A percentile compares a stretch with the other conserved stretches of the same genome.
Conservation (phyloP, 2,113 vertebrate genomes). For the Pogona vitticeps region DNA sequence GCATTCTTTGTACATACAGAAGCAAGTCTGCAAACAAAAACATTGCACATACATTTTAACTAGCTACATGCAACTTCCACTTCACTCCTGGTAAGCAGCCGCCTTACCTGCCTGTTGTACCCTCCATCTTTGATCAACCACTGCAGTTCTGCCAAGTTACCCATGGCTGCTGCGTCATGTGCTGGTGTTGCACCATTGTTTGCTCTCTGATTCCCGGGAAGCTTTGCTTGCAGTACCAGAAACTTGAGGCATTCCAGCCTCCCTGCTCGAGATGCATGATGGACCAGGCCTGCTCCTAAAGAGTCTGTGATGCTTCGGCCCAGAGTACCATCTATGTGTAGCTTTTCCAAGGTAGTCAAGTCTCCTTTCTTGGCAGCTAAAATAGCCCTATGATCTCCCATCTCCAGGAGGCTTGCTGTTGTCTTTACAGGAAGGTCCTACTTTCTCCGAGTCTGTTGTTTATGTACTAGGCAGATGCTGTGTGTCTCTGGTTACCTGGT, state of each 20-base stretch:
- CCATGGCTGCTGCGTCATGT: slow-evolving; percentile 83
- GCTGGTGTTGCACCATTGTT: slow-evolving; percentile 82
- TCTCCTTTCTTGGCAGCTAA: slow-evolving; percentile 77
- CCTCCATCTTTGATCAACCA: slow-evolving; percentile 69
- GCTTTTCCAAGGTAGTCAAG: slow-evolving; percentile 69
- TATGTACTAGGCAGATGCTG: slow-evolving; percentile 25
- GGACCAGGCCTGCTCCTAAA: slow-evolving; percentile 82
- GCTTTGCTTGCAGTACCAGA: slow-evolving; percentile 74
- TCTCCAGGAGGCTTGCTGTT: slow-evolving; percentile 5
- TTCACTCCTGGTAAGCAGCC: neutral
- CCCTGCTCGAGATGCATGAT: slow-evolving; percentile 82
- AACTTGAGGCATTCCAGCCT: slow-evolving; percentile 81
- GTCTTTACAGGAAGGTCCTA: neutral
- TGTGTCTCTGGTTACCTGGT: slow-evolving; percentile 60
- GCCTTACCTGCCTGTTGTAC: slow-evolving; percentile 76
- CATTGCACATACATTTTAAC: neutral
- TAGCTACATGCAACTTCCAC: neutral
- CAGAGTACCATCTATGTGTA: slow-evolving; percentile 72
- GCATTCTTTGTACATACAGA: neutral
- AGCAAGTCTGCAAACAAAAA: neutral
- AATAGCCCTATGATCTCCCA: slow-evolving; percentile 75
- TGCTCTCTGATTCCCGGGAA: slow-evolving; percentile 75
- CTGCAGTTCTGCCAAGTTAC: slow-evolving; percentile 70
- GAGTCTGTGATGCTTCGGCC: slow-evolving; percentile 65
- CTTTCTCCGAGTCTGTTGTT: slow-evolving; percentile 45